Conservation (phyloP, 2,888 invertebrate species). For the Ischnura elegans region DNA sequence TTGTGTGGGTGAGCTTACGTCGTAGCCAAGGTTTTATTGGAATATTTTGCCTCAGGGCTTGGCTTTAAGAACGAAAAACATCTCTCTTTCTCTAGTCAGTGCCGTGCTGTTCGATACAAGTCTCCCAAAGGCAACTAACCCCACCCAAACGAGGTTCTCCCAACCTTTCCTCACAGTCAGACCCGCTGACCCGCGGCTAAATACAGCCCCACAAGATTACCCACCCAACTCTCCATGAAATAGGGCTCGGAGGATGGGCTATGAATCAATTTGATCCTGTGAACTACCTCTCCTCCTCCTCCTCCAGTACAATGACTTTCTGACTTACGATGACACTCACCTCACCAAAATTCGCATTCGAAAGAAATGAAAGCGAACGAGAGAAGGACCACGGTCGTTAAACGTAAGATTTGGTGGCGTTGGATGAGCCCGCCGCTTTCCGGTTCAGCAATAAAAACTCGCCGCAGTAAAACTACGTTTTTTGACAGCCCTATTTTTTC, state of each 20-base stretch:
- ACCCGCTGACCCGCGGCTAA: not conserved
- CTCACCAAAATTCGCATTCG: not conserved
- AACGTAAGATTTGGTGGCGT: not conserved
- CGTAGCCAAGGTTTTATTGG: too few relatives aligned
- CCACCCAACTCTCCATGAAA: not conserved
- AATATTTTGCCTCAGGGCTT: too few relatives aligned
- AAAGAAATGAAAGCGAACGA: not conserved
- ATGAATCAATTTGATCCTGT: not conserved
- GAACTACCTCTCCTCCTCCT: not conserved
- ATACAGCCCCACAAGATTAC: not conserved
- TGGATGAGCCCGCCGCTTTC: not conserved
- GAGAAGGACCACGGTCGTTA: not conserved
- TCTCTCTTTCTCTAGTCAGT: not conserved
- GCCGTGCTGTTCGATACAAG: not conserved
- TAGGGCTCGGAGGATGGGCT: not conserved
- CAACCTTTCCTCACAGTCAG: not conserved
- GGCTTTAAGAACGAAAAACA: not conserved
- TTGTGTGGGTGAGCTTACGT: too few relatives aligned
- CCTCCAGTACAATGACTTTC: not conserved
- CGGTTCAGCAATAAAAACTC: not conserved
- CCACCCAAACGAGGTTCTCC: not conserved
- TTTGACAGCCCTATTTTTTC: not conserved
- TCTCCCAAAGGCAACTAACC: not conserved
- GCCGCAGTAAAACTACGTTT: not conserved
- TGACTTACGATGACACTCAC: conserved; percentile 14